Evolutionary conservation across 2,113 vertebrate species (phyloP).

Genomic region (Pachycephala philippinensis): DNA sequence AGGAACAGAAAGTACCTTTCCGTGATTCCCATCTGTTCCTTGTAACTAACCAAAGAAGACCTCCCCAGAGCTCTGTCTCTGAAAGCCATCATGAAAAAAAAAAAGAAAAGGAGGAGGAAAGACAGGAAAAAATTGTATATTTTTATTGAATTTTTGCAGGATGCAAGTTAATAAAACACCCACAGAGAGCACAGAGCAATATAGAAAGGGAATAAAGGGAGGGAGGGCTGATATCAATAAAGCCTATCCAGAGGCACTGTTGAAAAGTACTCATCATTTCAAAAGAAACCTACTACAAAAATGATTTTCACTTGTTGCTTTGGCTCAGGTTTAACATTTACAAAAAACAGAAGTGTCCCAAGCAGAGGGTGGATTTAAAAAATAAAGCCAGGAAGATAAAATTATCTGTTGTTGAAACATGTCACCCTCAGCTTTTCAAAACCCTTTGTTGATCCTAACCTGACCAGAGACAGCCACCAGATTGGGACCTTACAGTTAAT

Average conservation of each 20-base stretch:
- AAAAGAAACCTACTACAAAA: not conserved
- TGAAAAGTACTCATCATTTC: not conserved
- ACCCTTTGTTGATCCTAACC: not conserved
- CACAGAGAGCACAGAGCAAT: conserved; percentile 38
- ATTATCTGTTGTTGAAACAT: not conserved
- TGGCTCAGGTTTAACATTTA: not conserved
- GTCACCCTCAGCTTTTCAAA: not conserved
- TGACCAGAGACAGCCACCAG: not conserved
- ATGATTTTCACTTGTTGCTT: conserved; percentile 17
- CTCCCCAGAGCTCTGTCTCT: conserved; percentile 4
- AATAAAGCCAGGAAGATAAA: not conserved
- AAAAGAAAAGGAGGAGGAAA: not conserved
- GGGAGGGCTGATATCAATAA: conserved; percentile 34
- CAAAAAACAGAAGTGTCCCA: not conserved
- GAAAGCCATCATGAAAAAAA: not conserved
- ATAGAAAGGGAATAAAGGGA: conserved; percentile 35
- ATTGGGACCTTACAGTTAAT: not conserved
- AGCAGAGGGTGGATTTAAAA: not conserved
- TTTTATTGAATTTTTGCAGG: conserved; percentile 61
- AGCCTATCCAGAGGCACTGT: conserved; percentile 22
- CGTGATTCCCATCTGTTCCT: conserved; percentile 55
- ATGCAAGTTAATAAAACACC: conserved; percentile 62
- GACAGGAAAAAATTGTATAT: conserved; percentile 14
- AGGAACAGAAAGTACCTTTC: conserved; percentile 14
- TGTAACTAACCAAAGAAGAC: conserved; percentile 6